Percentiles rank a stretch among this genome's conserved stretches.
Conservation (phyloP, 2,888 invertebrate genomes). For the Gasteruption jaculator region DNA sequence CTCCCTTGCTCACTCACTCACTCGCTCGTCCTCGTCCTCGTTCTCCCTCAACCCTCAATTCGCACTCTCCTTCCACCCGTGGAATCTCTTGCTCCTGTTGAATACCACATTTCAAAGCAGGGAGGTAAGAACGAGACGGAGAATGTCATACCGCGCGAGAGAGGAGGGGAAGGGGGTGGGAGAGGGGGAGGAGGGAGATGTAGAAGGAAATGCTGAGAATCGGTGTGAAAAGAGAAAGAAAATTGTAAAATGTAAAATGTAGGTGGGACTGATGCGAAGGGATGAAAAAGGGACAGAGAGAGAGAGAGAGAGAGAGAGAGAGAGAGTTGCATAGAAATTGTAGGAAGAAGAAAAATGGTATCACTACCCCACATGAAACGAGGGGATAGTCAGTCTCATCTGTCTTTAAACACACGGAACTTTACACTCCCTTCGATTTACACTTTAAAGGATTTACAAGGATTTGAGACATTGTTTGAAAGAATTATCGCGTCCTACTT, state of each 20-base stretch:
- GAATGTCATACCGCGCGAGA: constrained; percentile 18
- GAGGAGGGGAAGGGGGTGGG: constrained; percentile 17
- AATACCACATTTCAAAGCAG: constrained; percentile 46
- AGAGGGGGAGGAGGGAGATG: constrained; percentile 13
- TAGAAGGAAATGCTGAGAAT: constrained; percentile 2
- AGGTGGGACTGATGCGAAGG: constrained; percentile 22
- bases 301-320: background rate
- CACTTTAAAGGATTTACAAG: constrained; percentile 24
- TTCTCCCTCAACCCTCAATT: constrained; percentile 8
- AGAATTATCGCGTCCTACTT: no score
- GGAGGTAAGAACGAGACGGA: constrained; percentile 29
- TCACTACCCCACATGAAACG: no score
- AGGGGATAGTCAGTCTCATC: no score
- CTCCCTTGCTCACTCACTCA: constrained; percentile 22
- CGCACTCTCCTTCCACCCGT: constrained; percentile 22
- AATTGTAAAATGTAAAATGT: constrained; percentile 25
- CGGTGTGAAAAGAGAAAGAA: background rate
- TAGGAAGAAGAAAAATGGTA: no score
- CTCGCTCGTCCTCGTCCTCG: constrained; percentile 19
- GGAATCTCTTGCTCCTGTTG: constrained; percentile 49
- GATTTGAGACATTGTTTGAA: no score
- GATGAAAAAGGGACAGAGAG: constrained; percentile 18
- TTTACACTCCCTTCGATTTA: constrained; percentile 20
- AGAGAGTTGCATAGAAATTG: constrained; percentile 21
- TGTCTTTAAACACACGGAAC: no score